Evolutionary conservation across 2,113 vertebrate species (phyloP).

Genomic region (Callopanchax toddi): DNA sequence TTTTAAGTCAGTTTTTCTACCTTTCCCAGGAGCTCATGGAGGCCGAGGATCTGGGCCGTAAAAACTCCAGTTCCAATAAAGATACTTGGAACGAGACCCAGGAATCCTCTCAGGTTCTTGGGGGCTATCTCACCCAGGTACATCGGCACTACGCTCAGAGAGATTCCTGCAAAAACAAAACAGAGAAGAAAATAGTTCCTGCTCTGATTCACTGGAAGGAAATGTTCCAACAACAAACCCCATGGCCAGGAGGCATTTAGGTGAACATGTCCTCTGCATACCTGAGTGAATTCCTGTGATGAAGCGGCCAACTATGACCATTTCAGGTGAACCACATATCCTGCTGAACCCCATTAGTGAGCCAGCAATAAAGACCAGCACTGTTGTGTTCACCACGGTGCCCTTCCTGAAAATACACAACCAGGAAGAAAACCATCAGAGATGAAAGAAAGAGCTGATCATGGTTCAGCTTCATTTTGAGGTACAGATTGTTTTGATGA

Average conservation of each 20-base stretch:
- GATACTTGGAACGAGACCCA: conserved; percentile 88
- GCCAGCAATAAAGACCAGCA: conserved; percentile 84
- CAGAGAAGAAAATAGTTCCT: not conserved
- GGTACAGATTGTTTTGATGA: too few relatives aligned
- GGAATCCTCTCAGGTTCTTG: conserved; percentile 87
- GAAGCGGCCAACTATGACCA: conserved; percentile 88
- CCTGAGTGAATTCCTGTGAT: conserved; percentile 89
- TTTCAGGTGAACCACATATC: conserved; percentile 84
- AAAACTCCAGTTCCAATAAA: conserved; percentile 91
- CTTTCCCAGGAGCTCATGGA: conserved; percentile 88
- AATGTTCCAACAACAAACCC: too few relatives aligned
- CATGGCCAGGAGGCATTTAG: too few relatives aligned
- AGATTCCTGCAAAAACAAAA: conserved; percentile 80
- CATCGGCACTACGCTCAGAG: conserved; percentile 90
- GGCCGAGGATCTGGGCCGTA: conserved; percentile 85
- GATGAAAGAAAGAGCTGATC: too few relatives aligned
- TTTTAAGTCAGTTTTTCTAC: conserved; percentile 73
- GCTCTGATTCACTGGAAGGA: too few relatives aligned
- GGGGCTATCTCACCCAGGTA: conserved; percentile 91
- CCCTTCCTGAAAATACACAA: conserved; percentile 81
- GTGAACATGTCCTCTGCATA: conserved; percentile 35
- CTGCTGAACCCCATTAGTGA: conserved; percentile 87
- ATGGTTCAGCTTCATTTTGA: too few relatives aligned
- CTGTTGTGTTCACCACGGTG: conserved; percentile 80
- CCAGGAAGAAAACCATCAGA: not conserved